These are phyloP conservation scores for Plectrocnemia conspersa DNA, from an alignment of 1,140 invertebrate species.

Conservation along the genomic window DNA sequence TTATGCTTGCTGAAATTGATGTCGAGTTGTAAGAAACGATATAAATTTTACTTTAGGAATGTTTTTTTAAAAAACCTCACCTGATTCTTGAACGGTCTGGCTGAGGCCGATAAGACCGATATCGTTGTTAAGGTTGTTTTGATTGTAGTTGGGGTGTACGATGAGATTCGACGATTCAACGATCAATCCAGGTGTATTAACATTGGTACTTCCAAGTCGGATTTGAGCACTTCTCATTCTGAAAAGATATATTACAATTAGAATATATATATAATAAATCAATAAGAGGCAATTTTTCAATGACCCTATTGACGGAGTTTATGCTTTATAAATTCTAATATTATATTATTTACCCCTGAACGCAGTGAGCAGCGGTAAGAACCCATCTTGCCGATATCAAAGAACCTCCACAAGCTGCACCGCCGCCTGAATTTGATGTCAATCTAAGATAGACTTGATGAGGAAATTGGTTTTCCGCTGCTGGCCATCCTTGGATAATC, in stretches of 20 bases:
- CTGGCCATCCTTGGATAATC: slow-evolving; percentile 39
- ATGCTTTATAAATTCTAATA: not conserved
- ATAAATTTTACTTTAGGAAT: not conserved
- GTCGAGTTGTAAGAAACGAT: not conserved
- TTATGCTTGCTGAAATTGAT: slow-evolving; percentile 20
- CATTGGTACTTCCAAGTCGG: slow-evolving; percentile 18
- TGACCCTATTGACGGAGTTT: not conserved
- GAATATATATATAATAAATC: no score
- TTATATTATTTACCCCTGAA: slow-evolving; percentile 32
- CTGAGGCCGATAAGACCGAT: slow-evolving; percentile 22
- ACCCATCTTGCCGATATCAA: slow-evolving; percentile 45
- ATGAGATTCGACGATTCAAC: slow-evolving; percentile 11
- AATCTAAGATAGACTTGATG: slow-evolving; percentile 42
- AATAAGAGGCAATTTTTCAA: not conserved
- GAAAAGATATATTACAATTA: slow-evolving; percentile 5
- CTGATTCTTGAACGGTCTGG: not conserved
- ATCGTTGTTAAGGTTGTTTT: slow-evolving; percentile 23
- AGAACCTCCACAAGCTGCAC: slow-evolving; percentile 43
- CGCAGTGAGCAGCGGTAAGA: slow-evolving; percentile 51
- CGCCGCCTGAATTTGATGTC: not conserved
- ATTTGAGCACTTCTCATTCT: slow-evolving; percentile 9
- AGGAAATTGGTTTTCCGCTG: slow-evolving; percentile 41
- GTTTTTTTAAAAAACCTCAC: not conserved
- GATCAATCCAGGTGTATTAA: slow-evolving; percentile 6
- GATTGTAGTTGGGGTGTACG: slow-evolving; percentile 20